Conservation (phyloP, 2,888 invertebrate species). For the Macrophya annulata region DNA sequence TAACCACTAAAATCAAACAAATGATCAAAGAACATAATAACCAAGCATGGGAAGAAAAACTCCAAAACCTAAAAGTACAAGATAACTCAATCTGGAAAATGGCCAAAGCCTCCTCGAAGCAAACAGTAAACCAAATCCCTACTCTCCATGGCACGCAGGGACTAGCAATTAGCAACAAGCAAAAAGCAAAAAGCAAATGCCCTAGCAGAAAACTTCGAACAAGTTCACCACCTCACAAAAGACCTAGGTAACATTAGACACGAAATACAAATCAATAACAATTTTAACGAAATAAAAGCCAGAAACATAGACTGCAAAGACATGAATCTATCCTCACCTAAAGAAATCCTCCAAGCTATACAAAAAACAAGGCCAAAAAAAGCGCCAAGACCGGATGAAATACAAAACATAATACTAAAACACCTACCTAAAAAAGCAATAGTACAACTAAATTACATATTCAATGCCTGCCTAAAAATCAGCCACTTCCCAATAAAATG, state of each 20-base stretch:
- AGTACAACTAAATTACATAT: background rate
- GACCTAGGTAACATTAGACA: slow-evolving; percentile 46
- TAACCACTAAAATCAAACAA: too few species aligned
- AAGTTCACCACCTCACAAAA: slow-evolving; percentile 59
- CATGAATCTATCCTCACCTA: background rate
- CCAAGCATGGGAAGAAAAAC: background rate
- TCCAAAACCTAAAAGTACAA: background rate
- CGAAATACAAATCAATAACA: background rate
- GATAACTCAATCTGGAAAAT: slow-evolving; percentile 51
- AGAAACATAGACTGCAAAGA: slow-evolving; percentile 43
- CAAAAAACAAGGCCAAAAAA: slow-evolving; percentile 50
- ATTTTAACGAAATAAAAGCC: slow-evolving; percentile 27
- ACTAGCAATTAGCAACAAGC: slow-evolving; percentile 51
- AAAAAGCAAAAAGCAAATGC: slow-evolving; percentile 60
- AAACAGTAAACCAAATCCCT: slow-evolving; percentile 46
- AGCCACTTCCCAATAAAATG: background rate
- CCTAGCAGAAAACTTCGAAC: slow-evolving; percentile 59
- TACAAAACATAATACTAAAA: slow-evolving; percentile 53
- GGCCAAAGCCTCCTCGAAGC: slow-evolving; percentile 45
- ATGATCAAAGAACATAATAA: background rate
- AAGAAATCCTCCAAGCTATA: slow-evolving; percentile 20
- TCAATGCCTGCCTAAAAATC: background rate
- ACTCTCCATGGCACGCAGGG: slow-evolving; percentile 56
- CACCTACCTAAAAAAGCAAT: slow-evolving; percentile 1
- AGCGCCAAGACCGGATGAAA: slow-evolving; percentile 53